A percentile compares a stretch with the other conserved stretches of the same genome.
Conservation (phyloP, 2,113 vertebrate species). For the Rhombomys opimus region DNA sequence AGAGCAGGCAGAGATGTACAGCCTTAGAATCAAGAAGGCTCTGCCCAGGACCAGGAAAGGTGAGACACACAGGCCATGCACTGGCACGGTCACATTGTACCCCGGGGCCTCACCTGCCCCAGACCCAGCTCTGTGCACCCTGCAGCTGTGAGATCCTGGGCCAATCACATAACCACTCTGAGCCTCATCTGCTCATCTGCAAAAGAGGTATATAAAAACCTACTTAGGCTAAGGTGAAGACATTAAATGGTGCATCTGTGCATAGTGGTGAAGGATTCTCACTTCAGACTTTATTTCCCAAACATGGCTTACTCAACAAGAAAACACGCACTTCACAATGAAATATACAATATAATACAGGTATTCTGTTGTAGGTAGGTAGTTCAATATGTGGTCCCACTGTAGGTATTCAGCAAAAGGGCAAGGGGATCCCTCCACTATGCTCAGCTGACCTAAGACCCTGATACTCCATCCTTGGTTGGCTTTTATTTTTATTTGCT, state of each 20-base stretch:
- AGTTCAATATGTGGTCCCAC: not conserved
- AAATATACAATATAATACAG: conserved; percentile 27
- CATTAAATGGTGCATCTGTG: not conserved
- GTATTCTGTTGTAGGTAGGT: not conserved
- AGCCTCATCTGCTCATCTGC: not conserved
- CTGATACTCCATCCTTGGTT: not conserved
- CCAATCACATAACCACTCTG: not conserved
- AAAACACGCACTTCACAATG: conserved; percentile 2
- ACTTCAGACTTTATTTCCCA: not conserved
- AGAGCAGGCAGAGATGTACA: not conserved
- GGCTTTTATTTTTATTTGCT: not conserved
- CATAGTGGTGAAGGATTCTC: not conserved
- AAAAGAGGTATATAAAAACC: not conserved
- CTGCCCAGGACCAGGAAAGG: not conserved
- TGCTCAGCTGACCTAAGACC: not conserved
- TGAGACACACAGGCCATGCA: not conserved
- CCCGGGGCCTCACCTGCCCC: not conserved
- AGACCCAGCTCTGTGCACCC: not conserved
- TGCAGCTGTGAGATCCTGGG: not conserved
- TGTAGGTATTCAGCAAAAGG: not conserved
- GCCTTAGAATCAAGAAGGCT: not conserved
- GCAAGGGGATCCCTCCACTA: not conserved
- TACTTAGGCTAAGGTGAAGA: not conserved
- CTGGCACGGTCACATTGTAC: not conserved
- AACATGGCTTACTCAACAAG: conserved; percentile 41